A percentile compares a stretch with the other conserved stretches of the same genome.
Evolutionary conservation across 2,888 invertebrate genomes (phyloP).

Genomic region (Crepidodera aurea): DNA sequence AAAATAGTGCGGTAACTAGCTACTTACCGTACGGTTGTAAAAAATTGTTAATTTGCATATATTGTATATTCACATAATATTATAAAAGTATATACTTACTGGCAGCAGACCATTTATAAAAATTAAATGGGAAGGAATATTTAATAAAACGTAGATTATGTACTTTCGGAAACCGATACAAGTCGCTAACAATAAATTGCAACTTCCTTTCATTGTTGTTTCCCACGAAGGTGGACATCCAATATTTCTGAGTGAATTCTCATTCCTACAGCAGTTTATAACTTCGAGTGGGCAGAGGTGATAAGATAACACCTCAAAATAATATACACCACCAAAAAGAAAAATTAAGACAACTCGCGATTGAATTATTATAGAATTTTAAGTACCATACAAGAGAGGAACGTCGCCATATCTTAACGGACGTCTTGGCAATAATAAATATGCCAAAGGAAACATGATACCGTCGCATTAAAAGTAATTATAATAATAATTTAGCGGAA

Average conservation of each 20-base stretch:
- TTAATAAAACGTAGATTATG: too few species aligned
- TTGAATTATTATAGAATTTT: slow-evolving; percentile 44
- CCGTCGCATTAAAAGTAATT: slow-evolving; percentile 59
- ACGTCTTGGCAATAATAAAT: slow-evolving; percentile 54
- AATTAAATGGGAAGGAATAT: too few species aligned
- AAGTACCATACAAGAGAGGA: slow-evolving; percentile 45
- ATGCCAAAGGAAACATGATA: slow-evolving; percentile 58
- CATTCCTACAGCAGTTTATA: slow-evolving; percentile 17
- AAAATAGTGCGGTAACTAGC: too few species aligned
- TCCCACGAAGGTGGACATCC: slow-evolving; percentile 13
- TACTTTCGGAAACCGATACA: neutral
- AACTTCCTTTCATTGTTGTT: slow-evolving; percentile 3
- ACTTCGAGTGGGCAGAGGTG: slow-evolving; percentile 21
- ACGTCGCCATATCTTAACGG: slow-evolving; percentile 45
- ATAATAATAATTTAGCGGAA: slow-evolving; percentile 58
- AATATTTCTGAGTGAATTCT: slow-evolving; percentile 22
- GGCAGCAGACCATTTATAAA: too few species aligned
- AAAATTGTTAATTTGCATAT: too few species aligned
- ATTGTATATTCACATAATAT: too few species aligned
- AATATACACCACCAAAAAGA: slow-evolving; percentile 28
- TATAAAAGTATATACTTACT: too few species aligned
- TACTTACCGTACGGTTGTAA: too few species aligned
- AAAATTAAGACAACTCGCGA: slow-evolving; percentile 38
- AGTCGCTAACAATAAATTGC: too few species aligned
- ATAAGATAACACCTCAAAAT: slow-evolving; percentile 27